Conservation (phyloP, 2,888 invertebrate genomes). For the Amaurobius ferox region DNA sequence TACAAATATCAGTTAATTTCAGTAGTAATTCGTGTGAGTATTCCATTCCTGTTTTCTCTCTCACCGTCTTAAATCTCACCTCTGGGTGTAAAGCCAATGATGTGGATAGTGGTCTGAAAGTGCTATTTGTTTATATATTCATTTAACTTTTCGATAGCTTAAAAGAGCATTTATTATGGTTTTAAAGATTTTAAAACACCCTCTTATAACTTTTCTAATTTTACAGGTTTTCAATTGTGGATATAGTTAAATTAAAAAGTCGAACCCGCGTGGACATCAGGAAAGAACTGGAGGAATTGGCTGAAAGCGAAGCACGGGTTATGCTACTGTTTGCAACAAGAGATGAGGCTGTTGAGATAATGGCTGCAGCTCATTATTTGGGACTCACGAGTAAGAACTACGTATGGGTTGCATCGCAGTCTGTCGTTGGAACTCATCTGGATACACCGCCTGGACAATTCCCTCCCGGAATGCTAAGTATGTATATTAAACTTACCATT, state of each 20-base stretch:
- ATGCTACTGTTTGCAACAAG: slow-evolving; percentile 93
- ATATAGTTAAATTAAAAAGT: slow-evolving; percentile 80
- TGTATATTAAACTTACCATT: no score
- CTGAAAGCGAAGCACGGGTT: slow-evolving; percentile 92
- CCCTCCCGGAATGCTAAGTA: slow-evolving; percentile 94
- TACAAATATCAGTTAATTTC: no score
- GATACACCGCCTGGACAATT: slow-evolving; percentile 87
- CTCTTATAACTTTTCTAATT: no score
- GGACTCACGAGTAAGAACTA: slow-evolving; percentile 92
- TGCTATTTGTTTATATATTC: no score
- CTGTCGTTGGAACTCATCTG: slow-evolving; percentile 85
- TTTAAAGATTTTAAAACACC: no score
- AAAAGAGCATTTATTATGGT: no score
- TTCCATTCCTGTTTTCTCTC: no score
- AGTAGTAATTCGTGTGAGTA: no score
- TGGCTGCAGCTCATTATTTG: slow-evolving; percentile 84
- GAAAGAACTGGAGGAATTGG: slow-evolving; percentile 86
- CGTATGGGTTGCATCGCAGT: slow-evolving; percentile 97
- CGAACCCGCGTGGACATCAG: slow-evolving; percentile 80
- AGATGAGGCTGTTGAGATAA: slow-evolving; percentile 90
- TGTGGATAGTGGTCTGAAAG: no score
- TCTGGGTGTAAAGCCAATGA: no score
- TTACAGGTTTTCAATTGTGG: slow-evolving; percentile 88
- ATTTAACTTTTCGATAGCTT: no score
- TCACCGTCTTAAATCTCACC: no score